Percentiles rank a stretch among this genome's conserved stretches.
Conservation (phyloP, 2,888 invertebrate genomes). For the Andrena dorsata region DNA sequence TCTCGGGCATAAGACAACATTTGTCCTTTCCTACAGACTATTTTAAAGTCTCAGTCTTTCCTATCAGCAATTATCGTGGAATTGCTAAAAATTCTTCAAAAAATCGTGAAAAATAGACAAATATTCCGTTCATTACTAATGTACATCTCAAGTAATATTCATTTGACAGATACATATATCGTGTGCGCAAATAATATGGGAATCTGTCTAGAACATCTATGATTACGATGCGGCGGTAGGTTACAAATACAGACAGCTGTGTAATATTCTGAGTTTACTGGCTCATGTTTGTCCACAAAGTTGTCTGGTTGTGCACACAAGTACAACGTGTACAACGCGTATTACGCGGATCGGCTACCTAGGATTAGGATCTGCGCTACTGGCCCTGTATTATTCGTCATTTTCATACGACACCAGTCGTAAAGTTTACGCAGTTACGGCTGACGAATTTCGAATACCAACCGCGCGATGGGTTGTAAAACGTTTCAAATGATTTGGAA, state of each 20-base stretch:
- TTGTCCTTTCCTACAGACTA: no score
- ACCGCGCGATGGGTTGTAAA: constrained; percentile 65
- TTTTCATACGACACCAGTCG: constrained; percentile 59
- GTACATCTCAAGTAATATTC: constrained; percentile 2
- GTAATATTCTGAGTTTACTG: constrained; percentile 51
- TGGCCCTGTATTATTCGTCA: constrained; percentile 46
- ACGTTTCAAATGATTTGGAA: constrained; percentile 68
- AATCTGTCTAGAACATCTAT: constrained; percentile 13
- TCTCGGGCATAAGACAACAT: no score
- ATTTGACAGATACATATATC: constrained; percentile 3
- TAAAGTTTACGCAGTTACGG: constrained; percentile 63
- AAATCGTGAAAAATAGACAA: no score
- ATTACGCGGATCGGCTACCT: constrained; percentile 35
- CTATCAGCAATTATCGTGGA: no score
- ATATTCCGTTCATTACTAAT: background rate
- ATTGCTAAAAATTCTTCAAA: no score
- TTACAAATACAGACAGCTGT: constrained; percentile 46
- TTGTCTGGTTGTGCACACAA: constrained; percentile 21
- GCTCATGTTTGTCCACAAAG: constrained; percentile 45
- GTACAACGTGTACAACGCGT: constrained; percentile 25
- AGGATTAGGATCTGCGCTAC: constrained; percentile 41
- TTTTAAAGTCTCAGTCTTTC: no score
- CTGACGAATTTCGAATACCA: constrained; percentile 61
- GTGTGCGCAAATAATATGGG: constrained; percentile 19
- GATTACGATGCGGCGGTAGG: constrained; percentile 34